These are phyloP conservation scores for Porites australiensis DNA, from an alignment of 64 coral and sea anemone species.

Conservation along the genomic window DNA sequence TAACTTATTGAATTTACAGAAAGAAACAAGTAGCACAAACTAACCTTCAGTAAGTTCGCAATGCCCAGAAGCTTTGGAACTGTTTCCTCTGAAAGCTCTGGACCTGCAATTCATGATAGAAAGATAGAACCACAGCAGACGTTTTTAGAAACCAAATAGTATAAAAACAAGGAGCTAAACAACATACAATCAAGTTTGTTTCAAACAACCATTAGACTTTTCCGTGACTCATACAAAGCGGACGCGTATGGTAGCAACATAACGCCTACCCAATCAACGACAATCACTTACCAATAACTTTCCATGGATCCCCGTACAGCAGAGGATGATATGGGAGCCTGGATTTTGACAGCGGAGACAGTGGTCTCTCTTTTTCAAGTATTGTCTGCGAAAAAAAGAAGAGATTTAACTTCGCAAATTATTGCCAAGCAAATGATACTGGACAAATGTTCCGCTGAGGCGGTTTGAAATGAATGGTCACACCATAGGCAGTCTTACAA, in stretches of 20 bases:
- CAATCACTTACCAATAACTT: slow-evolving; percentile 70
- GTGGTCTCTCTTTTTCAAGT: slow-evolving; percentile 44
- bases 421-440: too few species aligned
- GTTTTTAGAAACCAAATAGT: not conserved
- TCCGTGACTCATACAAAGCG: too few species aligned
- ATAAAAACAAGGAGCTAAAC: too few species aligned
- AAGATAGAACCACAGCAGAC: not conserved
- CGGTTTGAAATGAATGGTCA: too few species aligned
- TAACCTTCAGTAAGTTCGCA: slow-evolving; percentile 77
- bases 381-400: slow-evolving; percentile 32
- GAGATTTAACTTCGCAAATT: not conserved
- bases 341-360: slow-evolving; percentile 55
- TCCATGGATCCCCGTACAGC: slow-evolving; percentile 90
- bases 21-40: not conserved
- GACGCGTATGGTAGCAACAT: not conserved
- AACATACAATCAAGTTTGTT: too few species aligned
- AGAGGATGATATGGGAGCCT: slow-evolving; percentile 84
- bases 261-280: not conserved
- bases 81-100: slow-evolving; percentile 81
- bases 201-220: too few species aligned
- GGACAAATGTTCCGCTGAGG: too few species aligned
- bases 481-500: too few species aligned
- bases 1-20: too few species aligned
- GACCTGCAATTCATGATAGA: slow-evolving; percentile 36
- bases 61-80: slow-evolving; percentile 81